phyloP scores from a whole-genome alignment of 2,888 invertebrate species.

The Opisthograptis luteolata region DNA sequence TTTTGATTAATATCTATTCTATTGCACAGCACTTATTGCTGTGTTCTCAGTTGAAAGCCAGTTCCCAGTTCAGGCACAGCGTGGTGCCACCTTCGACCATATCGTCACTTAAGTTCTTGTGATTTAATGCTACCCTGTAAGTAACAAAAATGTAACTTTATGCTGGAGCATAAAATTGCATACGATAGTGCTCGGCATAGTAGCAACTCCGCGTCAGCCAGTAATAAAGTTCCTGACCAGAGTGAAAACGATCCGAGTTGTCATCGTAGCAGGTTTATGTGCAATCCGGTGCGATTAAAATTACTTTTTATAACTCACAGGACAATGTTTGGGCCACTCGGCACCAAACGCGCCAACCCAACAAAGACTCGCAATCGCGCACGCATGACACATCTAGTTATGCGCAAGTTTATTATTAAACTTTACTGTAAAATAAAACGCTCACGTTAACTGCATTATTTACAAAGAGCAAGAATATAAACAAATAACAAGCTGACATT shows the following conservation, averaged over 20 bases:
- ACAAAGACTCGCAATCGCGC: conserved; percentile 52
- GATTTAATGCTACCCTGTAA: too few species aligned
- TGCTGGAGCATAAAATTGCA: conserved; percentile 26
- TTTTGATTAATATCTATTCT: too few species aligned
- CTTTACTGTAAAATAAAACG: conserved; percentile 37
- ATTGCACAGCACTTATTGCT: too few species aligned
- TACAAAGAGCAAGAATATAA: conserved; percentile 42
- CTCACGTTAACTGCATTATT: conserved; percentile 30
- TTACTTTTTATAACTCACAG: conserved; percentile 58
- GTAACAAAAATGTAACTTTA: conserved; percentile 15
- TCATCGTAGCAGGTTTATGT: conserved; percentile 70
- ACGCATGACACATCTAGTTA: conserved; percentile 42
- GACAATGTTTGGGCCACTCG: conserved; percentile 32
- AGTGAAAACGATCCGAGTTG: conserved; percentile 70
- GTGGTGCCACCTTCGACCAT: too few species aligned
- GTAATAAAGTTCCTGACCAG: conserved; percentile 62
- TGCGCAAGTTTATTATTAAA: conserved; percentile 30
- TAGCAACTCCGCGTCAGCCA: conserved; percentile 39
- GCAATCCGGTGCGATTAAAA: conserved; percentile 56
- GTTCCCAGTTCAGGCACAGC: too few species aligned
- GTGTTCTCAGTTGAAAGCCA: too few species aligned
- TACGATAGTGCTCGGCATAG: conserved; percentile 30
- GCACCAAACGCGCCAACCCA: conserved; percentile 39
- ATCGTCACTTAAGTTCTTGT: too few species aligned
- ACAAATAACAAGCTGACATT: conserved; percentile 42